Evolutionary conservation across 2,888 invertebrate genomes (phyloP), one percentile per base, ranked within the genome.

Genomic region (Spisula subtruncata): DNA sequence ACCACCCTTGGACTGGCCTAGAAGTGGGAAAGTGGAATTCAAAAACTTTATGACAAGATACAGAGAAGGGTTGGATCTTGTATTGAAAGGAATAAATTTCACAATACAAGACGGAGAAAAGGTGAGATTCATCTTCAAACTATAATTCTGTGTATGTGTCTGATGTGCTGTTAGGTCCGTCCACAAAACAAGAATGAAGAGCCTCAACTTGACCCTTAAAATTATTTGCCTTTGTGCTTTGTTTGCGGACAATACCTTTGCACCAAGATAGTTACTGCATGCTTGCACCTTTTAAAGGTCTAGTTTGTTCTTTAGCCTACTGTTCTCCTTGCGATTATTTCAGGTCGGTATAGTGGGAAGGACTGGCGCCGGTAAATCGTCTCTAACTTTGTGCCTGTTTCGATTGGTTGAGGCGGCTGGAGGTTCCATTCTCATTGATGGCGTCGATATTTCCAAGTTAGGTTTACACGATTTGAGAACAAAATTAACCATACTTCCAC

Each of bases 401-500:
- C 94, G 96, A 25, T 93, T 96, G 81, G 94, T 96, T 56, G 96
- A 96, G 81, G 91, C 95, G 6, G 93, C 94, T 18, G 93, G 94
- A 10, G 96, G 96, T 8, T 86, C 88, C 29, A 96, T 96, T 54
- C 80, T 92, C 12, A 96, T 96, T 71, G 96, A 96, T 90, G 96
- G 95, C 14, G 86, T 94, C 18, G 91, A 93, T 66, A 95, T 96
- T 46, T 89, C 94, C 16, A 93, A 94, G 25, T 90, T 96, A 4
- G 96, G 96, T 1, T 93, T 96, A 18, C 97, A 97, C 90, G 96
- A 97, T 86, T 94, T 97, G 10, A 92, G 97, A 41, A 94, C 95
- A 6, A 94, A 94, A 81, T 92, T 97, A 16, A 97, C 97, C 54
- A 97, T 97, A 89, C 95, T 97, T 32, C 97, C 97, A 25, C 97